Conservation (phyloP, 2,797 vertebrate species). For the Lepilemur septentrionalis region DNA sequence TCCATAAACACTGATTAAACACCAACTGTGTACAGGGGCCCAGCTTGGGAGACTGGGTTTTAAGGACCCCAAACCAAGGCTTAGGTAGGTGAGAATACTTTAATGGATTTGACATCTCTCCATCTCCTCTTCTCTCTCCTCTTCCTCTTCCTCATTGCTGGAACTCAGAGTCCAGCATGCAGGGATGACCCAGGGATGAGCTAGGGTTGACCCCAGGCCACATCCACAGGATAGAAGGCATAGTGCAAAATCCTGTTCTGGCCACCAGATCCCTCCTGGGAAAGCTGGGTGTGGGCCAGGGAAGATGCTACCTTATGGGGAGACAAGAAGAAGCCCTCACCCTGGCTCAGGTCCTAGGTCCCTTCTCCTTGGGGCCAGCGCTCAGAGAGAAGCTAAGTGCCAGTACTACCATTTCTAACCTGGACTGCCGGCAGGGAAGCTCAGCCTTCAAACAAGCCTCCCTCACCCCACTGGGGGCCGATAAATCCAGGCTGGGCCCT, state of each 20-base stretch:
- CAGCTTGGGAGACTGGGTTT: neutral
- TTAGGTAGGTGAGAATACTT: neutral
- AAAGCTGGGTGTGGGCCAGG: neutral
- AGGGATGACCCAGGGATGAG: neutral
- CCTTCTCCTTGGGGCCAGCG: neutral
- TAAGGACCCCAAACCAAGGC: neutral
- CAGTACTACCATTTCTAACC: neutral
- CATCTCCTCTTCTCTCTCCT: neutral
- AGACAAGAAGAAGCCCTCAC: accelerated
- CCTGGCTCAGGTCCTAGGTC: neutral
- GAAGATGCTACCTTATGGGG: neutral
- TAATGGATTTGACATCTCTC: neutral
- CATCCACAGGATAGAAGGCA: neutral
- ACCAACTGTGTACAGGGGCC: neutral
- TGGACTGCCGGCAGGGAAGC: neutral
- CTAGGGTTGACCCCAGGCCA: neutral
- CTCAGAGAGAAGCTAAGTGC: neutral
- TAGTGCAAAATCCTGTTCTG: constrained; percentile 37
- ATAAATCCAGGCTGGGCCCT: neutral
- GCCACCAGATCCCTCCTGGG: neutral
- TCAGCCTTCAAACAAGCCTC: neutral
- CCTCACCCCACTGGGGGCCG: accelerated
- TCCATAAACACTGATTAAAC: neutral
- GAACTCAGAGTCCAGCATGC: neutral
- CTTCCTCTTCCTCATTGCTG: neutral